Evolutionary conservation across 2,797 vertebrate species (phyloP).

Genomic region (Rhinatrema bivittatum): DNA sequence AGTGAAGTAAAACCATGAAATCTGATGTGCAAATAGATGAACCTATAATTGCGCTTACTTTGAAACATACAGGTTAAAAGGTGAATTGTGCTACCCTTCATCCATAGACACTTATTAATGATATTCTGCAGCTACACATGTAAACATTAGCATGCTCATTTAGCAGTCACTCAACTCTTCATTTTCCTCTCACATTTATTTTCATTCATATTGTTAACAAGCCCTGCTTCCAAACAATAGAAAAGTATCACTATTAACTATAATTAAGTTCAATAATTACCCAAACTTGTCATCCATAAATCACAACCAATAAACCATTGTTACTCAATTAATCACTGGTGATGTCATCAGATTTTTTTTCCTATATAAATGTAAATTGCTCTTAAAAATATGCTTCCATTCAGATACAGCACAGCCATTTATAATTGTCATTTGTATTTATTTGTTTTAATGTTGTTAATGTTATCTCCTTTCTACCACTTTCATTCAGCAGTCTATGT

Average conservation of each 20-base stretch:
- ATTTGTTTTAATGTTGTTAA: too few species aligned
- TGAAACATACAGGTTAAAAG: background rate
- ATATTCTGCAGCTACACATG: conserved; percentile 16
- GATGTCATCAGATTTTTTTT: conserved; percentile 2
- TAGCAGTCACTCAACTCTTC: conserved; percentile 13
- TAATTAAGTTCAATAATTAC: conserved; percentile 49
- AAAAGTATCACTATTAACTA: conserved; percentile 34
- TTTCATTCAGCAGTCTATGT: too few species aligned
- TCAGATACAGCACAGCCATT: too few species aligned
- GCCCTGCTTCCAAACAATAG: conserved; percentile 24
- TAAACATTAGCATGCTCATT: conserved; percentile 34
- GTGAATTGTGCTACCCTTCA: background rate
- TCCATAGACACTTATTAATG: background rate
- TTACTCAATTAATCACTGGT: conserved; percentile 27
- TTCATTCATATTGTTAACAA: conserved; percentile 20
- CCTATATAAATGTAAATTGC: too few species aligned
- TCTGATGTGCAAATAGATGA: too few species aligned
- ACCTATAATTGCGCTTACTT: too few species aligned
- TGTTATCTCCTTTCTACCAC: too few species aligned
- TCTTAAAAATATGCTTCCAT: too few species aligned
- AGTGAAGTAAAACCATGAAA: too few species aligned
- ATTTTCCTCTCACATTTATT: conserved; percentile 22
- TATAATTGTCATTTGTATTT: too few species aligned
- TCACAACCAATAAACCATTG: conserved; percentile 40
- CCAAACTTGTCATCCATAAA: conserved; percentile 45